Percentiles rank a stretch among this genome's conserved stretches.
phyloP scores from a whole-genome alignment of 2,113 vertebrate genomes.

The Bungarus multicinctus region DNA sequence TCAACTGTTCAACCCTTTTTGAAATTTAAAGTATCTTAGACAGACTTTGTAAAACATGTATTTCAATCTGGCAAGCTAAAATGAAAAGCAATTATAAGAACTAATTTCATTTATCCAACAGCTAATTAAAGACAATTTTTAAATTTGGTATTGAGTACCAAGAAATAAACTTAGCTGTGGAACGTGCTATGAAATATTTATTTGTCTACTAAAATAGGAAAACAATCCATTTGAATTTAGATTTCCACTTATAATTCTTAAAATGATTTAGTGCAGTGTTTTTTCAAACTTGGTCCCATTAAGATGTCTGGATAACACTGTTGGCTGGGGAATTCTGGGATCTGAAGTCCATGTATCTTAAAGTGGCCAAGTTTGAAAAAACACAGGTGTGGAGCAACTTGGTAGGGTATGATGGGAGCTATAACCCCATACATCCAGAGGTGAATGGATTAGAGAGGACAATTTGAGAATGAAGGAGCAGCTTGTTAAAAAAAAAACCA shows the following conservation, averaged over 20 bases:
- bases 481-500: background rate
- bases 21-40: conserved; percentile 34
- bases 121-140: conserved; percentile 34
- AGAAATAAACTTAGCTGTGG: conserved; percentile 39
- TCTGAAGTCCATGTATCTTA: background rate
- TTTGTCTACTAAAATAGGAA: conserved; percentile 14
- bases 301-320: background rate
- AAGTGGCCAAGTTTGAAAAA: background rate
- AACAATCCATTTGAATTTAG: conserved; percentile 34
- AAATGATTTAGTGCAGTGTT: background rate
- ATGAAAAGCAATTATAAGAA: conserved; percentile 34
- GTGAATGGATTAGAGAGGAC: background rate
- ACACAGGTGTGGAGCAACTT: background rate
- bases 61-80: background rate
- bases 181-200: conserved; percentile 49
- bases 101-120: background rate
- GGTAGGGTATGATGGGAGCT: background rate
- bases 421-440: background rate
- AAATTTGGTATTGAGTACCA: conserved; percentile 33
- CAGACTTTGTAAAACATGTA: background rate
- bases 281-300: background rate
- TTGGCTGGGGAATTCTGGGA: background rate
- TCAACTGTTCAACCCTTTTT: conserved; percentile 13
- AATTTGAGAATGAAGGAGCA: background rate
- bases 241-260: background rate